phyloP scores from a whole-genome alignment of 2,888 invertebrate genomes.

The Eupeodes latifasciatus region DNA sequence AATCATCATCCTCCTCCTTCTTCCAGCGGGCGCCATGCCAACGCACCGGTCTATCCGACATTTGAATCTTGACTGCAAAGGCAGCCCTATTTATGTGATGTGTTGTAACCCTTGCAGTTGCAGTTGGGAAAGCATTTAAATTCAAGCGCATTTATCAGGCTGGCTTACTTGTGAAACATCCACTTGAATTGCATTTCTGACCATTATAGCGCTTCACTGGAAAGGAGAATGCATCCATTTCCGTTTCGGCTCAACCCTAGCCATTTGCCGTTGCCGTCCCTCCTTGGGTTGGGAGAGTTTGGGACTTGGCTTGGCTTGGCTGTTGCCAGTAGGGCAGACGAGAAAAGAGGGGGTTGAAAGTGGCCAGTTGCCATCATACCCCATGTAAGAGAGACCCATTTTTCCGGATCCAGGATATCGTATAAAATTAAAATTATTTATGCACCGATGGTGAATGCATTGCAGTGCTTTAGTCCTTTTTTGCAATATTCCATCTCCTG shows the following conservation, averaged over 20 bases:
- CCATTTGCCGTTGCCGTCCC: background rate
- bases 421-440: slow-evolving; percentile 75
- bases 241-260: slow-evolving; percentile 29
- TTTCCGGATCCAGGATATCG: slow-evolving; percentile 67
- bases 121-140: slow-evolving; percentile 47
- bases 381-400: slow-evolving; percentile 58
- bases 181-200: slow-evolving; percentile 71
- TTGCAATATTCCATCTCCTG: slow-evolving; percentile 20
- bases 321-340: background rate
- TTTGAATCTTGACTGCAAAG: slow-evolving; percentile 47
- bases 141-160: slow-evolving; percentile 66
- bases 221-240: slow-evolving; percentile 54
- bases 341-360: background rate
- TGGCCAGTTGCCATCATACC: slow-evolving; percentile 4
- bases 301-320: too few species aligned
- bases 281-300: background rate
- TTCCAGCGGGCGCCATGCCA: too few species aligned
- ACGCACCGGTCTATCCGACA: background rate
- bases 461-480: slow-evolving; percentile 60
- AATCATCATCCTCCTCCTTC: background rate
- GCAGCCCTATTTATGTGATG: slow-evolving; percentile 56
- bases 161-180: slow-evolving; percentile 63
- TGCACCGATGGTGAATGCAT: slow-evolving; percentile 72
- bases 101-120: slow-evolving; percentile 34
- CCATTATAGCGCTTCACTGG: slow-evolving; percentile 40